phyloP scores from a whole-genome alignment of 2,113 vertebrate genomes.

The Carassius carassius region DNA sequence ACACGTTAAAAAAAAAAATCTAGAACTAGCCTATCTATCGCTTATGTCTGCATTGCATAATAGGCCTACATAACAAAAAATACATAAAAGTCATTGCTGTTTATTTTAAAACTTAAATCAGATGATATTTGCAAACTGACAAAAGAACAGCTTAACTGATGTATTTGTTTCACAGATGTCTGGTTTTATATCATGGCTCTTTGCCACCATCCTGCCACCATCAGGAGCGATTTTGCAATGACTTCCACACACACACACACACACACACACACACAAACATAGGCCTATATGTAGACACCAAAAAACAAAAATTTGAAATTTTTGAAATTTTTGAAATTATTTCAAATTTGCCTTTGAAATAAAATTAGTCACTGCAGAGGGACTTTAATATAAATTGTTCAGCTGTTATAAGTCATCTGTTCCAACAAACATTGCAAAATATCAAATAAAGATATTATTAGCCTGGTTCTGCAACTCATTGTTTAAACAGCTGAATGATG shows the following conservation, averaged over 20 bases:
- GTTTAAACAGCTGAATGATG: constrained; percentile 16
- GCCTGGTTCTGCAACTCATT: neutral
- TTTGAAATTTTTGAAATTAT: too few relatives aligned
- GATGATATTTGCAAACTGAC: neutral
- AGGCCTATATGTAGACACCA: too few relatives aligned
- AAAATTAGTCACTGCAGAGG: neutral
- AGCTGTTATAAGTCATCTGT: neutral
- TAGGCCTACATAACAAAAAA: neutral
- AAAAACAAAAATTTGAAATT: too few relatives aligned
- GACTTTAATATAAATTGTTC: neutral
- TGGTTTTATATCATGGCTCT: neutral
- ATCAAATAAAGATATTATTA: neutral
- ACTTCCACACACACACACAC: too few relatives aligned
- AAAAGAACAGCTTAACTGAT: neutral
- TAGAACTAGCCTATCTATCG: neutral
- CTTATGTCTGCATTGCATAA: neutral
- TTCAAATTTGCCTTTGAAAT: neutral
- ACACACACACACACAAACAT: too few relatives aligned
- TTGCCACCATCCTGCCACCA: neutral
- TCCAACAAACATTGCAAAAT: neutral
- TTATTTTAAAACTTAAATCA: neutral
- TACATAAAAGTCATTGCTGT: neutral
- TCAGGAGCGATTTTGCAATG: too few relatives aligned
- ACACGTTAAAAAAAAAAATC: neutral
- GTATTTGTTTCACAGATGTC: neutral